phyloP scores from a whole-genome alignment of 2,113 vertebrate genomes.

The Anarhynchus alexandrinus region DNA sequence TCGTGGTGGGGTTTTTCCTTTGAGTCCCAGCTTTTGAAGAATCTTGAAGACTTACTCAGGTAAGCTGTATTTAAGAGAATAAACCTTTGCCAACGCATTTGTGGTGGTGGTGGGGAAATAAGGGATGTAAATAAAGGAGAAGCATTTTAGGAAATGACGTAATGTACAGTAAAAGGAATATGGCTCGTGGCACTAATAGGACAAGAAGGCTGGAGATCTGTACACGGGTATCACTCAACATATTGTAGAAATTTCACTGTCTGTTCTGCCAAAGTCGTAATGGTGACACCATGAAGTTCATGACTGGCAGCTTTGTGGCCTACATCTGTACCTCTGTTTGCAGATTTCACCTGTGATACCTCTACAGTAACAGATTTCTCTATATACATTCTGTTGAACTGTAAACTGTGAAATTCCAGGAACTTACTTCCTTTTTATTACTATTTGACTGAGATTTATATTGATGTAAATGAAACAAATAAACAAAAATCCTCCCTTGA shows the following conservation, averaged over 20 bases:
- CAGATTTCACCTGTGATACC: not conserved
- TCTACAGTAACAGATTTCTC: not conserved
- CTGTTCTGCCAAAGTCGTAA: not conserved
- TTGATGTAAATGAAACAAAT: not conserved
- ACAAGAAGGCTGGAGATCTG: not conserved
- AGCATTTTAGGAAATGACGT: not conserved
- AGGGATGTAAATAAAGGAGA: not conserved
- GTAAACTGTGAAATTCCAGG: not conserved
- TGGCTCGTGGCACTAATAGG: not conserved
- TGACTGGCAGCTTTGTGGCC: not conserved
- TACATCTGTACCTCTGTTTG: not conserved
- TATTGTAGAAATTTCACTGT: not conserved
- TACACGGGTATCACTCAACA: not conserved
- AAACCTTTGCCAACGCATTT: not conserved
- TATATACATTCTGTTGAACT: not conserved
- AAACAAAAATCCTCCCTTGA: not conserved
- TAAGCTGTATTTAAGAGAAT: constrained; percentile 46
- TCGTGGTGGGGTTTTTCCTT: not conserved
- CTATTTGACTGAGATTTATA: not conserved
- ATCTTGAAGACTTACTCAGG: constrained; percentile 22
- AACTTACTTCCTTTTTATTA: not conserved
- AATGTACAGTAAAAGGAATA: not conserved
- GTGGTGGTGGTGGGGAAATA: not conserved
- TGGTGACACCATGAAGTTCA: not conserved
- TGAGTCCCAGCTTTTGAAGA: constrained; percentile 10